Percentiles rank a stretch among this genome's conserved stretches.
Evolutionary conservation across 2,888 invertebrate species (phyloP).

Genomic region (Sarcophaga rosellei): DNA sequence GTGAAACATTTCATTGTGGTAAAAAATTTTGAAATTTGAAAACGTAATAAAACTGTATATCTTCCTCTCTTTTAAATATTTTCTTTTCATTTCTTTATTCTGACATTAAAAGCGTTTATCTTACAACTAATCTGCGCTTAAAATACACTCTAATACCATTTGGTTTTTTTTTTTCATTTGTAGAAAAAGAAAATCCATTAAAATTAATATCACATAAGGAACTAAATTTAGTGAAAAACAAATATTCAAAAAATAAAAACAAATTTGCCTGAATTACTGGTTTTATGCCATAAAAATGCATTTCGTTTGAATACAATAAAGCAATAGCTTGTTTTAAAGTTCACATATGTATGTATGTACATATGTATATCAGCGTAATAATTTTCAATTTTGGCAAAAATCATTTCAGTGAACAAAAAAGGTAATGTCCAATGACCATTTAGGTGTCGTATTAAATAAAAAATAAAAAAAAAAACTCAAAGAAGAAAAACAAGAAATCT

Average conservation of each 20-base stretch:
- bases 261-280: neutral
- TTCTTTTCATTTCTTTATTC: neutral
- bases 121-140: conserved; percentile 40
- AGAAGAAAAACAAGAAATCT: too few relatives aligned
- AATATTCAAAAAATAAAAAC: too few relatives aligned
- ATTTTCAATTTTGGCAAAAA: too few relatives aligned
- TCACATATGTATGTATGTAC: too few relatives aligned
- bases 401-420: too few relatives aligned
- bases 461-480: too few relatives aligned
- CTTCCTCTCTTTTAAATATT: too few relatives aligned
- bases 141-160: neutral
- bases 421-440: too few relatives aligned
- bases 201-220: conserved; percentile 51
- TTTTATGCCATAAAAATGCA: neutral
- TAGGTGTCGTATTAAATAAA: too few relatives aligned
- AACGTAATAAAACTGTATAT: neutral
- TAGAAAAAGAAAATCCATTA: conserved; percentile 21
- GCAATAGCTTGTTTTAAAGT: neutral
- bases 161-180: neutral
- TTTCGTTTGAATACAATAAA: neutral
- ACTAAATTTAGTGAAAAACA: neutral
- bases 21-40: neutral
- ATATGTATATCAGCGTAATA: too few relatives aligned
- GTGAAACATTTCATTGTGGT: conserved; percentile 33
- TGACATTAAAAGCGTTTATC: conserved; percentile 46